Evolutionary conservation across 2,888 invertebrate species (phyloP).

Genomic region (Coecobrya sp.): DNA sequence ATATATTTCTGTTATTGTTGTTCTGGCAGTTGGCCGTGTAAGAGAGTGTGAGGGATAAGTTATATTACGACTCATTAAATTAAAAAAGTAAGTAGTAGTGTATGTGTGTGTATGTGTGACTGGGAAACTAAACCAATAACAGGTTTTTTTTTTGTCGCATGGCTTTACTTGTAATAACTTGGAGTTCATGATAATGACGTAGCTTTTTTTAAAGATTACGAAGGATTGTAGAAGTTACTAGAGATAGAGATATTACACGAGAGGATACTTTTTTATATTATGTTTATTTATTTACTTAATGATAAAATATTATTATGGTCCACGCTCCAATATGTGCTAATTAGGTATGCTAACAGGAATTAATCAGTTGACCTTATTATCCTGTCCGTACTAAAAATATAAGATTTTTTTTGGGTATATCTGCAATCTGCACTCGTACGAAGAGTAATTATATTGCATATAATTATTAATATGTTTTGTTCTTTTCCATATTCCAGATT

Average conservation of each 20-base stretch:
- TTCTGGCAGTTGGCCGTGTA: conserved; percentile 1
- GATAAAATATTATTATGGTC: not conserved
- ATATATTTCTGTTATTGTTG: not conserved
- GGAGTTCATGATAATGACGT: not conserved
- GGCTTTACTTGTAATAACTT: not conserved
- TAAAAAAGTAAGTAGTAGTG: not conserved
- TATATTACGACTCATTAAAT: not conserved
- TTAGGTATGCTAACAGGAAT: conserved; percentile 22
- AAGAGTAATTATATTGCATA: too few relatives aligned
- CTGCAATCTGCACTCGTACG: too few relatives aligned
- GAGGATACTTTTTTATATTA: not conserved
- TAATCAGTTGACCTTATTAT: conserved; percentile 13
- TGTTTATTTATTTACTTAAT: not conserved
- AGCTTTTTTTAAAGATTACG: not conserved
- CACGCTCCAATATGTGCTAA: conserved; percentile 17
- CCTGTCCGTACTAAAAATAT: not conserved
- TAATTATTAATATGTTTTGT: not conserved
- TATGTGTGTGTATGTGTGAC: not conserved
- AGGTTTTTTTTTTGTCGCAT: conserved; percentile 29
- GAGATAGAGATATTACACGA: not conserved
- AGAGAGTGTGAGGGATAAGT: not conserved
- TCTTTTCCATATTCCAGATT: conserved; percentile 46
- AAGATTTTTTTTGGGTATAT: too few relatives aligned
- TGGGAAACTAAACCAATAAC: not conserved
- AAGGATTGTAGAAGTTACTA: not conserved